Evolutionary conservation across 1,140 invertebrate species (phyloP), one percentile per base, ranked within the genome.

Genomic region (Gryllus bimaculatus): DNA sequence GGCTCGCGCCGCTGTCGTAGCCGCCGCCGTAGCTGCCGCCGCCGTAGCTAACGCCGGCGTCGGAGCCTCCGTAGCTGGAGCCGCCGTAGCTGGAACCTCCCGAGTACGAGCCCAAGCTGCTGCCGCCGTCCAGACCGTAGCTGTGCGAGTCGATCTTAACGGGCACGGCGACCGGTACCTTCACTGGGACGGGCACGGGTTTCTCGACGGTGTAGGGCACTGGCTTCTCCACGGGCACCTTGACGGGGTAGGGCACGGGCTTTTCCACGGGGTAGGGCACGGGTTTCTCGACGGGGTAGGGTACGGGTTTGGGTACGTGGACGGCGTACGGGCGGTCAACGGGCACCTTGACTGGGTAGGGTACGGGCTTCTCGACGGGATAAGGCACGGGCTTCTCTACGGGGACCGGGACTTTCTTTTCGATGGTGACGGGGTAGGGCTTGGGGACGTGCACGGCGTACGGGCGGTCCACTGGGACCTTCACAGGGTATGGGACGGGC

Each of bases 401-500:
- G 8, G 78, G 78, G 78, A 74, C 74, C 3, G 78, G 78, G 15
- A 80, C 78, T 4, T 82, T 82, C 12, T 91, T 88, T 7, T 86
- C 91, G 0, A 86, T 84, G 0, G 85, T 47, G 7, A 80, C 79
- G 39, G 79, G 79, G 21, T 78, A 77, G 47, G 93, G 92, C 83
- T 93, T 48, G 79, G 90, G 8, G 93, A 92, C 75, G 91, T 89
- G 83, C 90, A 90, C 80, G 91, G 92, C 20, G 93, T 89, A 66
- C 89, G 88, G 79, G 21, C 85, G 82, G 73, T 85, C 83, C 74
- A 91, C 88, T 10, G 86, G 87, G 47, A 90, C 89, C 84, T 90
- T 90, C 2, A 90, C 89, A 49, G 89, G 88, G 80, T 88, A 87
- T 2, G 88, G 89, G 21, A 90, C 85, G 81, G 88, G 85, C 84